These are phyloP conservation scores for Calliopsis andreniformis DNA, from an alignment of 1,140 invertebrate species.

Conservation along the genomic window DNA sequence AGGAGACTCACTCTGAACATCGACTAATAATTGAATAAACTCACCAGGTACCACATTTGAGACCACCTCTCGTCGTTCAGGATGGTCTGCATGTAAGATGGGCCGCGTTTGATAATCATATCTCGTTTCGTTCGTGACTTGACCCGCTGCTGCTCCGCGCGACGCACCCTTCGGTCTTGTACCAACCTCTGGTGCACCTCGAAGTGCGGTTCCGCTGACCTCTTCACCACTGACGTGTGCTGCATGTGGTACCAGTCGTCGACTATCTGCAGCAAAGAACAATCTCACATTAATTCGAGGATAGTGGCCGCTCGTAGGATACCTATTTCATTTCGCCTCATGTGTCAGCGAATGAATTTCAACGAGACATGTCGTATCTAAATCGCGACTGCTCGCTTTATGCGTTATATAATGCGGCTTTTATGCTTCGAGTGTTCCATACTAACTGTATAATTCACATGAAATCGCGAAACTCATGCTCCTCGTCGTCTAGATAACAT, in stretches of 20 bases:
- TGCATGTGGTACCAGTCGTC: conserved; percentile 91
- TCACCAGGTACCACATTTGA: conserved; percentile 95
- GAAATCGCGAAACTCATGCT: too few species aligned
- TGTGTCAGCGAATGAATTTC: background rate
- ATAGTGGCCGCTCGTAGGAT: background rate
- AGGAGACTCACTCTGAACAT: background rate
- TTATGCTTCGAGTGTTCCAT: background rate
- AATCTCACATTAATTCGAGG: conserved; percentile 20
- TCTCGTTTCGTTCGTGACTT: conserved; percentile 88
- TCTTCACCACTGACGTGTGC: conserved; percentile 87
- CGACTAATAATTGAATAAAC: conserved; percentile 63
- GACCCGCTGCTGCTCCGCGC: conserved; percentile 87
- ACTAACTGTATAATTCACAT: background rate
- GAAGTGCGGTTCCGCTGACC: conserved; percentile 86
- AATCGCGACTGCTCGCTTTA: background rate
- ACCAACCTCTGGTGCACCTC: conserved; percentile 86
- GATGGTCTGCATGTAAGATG: conserved; percentile 75
- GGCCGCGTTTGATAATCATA: conserved; percentile 79
- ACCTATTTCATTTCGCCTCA: background rate
- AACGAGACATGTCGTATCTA: background rate
- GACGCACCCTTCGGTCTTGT: conserved; percentile 86
- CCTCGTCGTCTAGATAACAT: conserved; percentile 1
- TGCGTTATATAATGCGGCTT: background rate
- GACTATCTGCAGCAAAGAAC: conserved; percentile 86
- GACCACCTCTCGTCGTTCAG: conserved; percentile 93